Percentiles rank a stretch among this genome's conserved stretches.
phyloP scores from a whole-genome alignment of 2,888 invertebrate species.

The Cheilosia vernalis region DNA sequence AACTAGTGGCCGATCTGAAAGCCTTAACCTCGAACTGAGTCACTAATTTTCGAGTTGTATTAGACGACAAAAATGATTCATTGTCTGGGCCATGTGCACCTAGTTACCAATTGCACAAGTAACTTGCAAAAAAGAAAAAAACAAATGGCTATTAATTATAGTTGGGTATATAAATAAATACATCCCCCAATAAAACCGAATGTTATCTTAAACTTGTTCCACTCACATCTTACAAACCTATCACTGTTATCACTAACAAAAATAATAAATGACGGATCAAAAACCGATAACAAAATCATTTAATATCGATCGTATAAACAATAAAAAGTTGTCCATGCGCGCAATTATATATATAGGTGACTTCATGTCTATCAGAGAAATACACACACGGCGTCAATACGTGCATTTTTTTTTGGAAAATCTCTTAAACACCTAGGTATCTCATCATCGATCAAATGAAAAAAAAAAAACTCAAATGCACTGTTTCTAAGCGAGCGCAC shows the following conservation, averaged over 20 bases:
- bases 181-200: constrained; percentile 22
- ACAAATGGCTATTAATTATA: too few relatives aligned
- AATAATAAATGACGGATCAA: constrained; percentile 27
- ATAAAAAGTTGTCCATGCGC: constrained; percentile 10
- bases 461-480: constrained; percentile 38
- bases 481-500: constrained; percentile 48
- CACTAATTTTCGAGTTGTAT: too few relatives aligned
- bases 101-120: too few relatives aligned
- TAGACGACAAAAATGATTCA: too few relatives aligned
- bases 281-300: constrained; percentile 38
- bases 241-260: neutral
- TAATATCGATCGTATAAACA: constrained; percentile 41
- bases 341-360: constrained; percentile 31
- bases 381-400: constrained; percentile 37
- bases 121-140: too few relatives aligned
- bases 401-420: neutral
- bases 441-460: constrained; percentile 36
- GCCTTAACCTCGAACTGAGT: too few relatives aligned
- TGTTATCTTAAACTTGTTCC: constrained; percentile 26
- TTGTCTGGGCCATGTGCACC: too few relatives aligned
- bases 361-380: constrained; percentile 26
- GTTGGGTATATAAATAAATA: neutral
- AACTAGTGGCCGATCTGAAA: too few relatives aligned
- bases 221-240: constrained; percentile 4
- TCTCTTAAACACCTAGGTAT: constrained; percentile 53